phyloP scores from a whole-genome alignment of 2,113 vertebrate genomes.

The Lagopus leucura region DNA sequence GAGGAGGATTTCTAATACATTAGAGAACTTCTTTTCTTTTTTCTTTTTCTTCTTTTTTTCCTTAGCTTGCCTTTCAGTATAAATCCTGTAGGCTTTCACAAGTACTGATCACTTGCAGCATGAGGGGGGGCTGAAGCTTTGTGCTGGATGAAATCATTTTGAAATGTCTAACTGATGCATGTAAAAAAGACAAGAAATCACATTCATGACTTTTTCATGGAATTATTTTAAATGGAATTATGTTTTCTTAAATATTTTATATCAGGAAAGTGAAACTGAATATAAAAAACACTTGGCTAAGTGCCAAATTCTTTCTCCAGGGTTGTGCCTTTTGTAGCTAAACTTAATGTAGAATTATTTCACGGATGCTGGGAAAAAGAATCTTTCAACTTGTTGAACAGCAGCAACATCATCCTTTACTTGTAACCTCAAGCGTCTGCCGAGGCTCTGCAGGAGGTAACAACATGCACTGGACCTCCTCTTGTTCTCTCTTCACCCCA shows the following conservation, averaged over 20 bases:
- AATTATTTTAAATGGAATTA: slow-evolving; percentile 57
- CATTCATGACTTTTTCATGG: slow-evolving; percentile 34
- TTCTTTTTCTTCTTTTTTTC: background rate
- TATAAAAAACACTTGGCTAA: slow-evolving; percentile 52
- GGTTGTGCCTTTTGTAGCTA: slow-evolving; percentile 3
- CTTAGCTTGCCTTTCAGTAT: slow-evolving; percentile 7
- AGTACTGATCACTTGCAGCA: slow-evolving; percentile 1
- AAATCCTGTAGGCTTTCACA: slow-evolving; percentile 30
- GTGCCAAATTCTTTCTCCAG: slow-evolving; percentile 14
- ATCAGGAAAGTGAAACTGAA: slow-evolving; percentile 32
- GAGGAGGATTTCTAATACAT: background rate
- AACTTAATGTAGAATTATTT: slow-evolving; percentile 40
- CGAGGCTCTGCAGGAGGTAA: background rate
- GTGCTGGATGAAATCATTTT: slow-evolving; percentile 31
- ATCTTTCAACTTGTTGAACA: background rate
- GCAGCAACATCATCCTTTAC: background rate
- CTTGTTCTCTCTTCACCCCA: background rate
- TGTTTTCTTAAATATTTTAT: slow-evolving; percentile 62
- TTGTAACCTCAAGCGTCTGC: background rate
- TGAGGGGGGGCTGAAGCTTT: background rate
- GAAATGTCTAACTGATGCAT: slow-evolving; percentile 11
- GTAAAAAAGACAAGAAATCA: slow-evolving; percentile 32
- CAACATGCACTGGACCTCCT: background rate
- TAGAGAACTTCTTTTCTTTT: background rate
- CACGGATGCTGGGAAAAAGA: background rate